Percentiles rank a stretch among this genome's conserved stretches.
phyloP scores from a whole-genome alignment of 2,113 vertebrate species.

The Sarotherodon lohbergeri region DNA sequence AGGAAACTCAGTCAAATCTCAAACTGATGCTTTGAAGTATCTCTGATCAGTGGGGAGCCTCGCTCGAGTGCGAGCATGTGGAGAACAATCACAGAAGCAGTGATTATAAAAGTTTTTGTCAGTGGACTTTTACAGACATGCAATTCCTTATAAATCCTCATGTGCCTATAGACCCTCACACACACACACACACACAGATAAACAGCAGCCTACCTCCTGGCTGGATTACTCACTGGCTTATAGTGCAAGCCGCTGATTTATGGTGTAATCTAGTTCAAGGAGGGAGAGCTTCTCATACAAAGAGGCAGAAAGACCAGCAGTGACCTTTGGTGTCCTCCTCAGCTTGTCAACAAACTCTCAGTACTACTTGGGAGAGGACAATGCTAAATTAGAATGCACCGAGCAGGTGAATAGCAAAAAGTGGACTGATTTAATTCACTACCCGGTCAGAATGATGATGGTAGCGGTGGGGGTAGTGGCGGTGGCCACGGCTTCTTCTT shows the following conservation, averaged over 20 bases:
- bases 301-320: constrained; percentile 1
- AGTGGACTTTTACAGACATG: background rate
- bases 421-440: constrained; percentile 13
- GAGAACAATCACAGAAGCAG: background rate
- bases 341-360: constrained; percentile 7
- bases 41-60: background rate
- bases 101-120: background rate
- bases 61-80: background rate
- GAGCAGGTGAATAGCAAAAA: background rate
- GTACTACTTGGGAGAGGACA: background rate
- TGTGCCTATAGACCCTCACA: background rate
- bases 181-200: background rate
- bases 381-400: background rate
- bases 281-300: background rate
- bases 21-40: background rate
- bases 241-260: constrained; percentile 7
- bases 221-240: constrained; percentile 5
- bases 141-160: background rate
- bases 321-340: constrained; percentile 36
- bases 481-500: background rate
- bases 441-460: background rate
- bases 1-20: background rate
- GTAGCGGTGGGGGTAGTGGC: background rate
- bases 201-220: background rate
- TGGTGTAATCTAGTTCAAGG: constrained; percentile 32